Percentiles rank a stretch among this genome's conserved stretches.
Conservation (phyloP, 2,888 invertebrate species). For the Diaprepes abbreviatus region DNA sequence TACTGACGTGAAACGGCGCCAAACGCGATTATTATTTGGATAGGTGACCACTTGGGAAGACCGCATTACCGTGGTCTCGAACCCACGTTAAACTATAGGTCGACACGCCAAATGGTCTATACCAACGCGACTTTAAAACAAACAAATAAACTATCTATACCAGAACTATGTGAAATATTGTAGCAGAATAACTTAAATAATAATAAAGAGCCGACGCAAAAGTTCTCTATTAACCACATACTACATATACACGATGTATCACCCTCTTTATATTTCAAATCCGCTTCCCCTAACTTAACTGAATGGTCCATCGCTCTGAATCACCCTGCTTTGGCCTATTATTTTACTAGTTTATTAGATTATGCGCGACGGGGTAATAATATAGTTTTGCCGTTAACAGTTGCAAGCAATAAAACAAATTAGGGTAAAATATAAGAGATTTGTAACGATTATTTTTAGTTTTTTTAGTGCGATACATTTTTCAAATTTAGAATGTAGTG, state of each 20-base stretch:
- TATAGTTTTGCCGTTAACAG: conserved; percentile 25
- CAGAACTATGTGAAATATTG: no score
- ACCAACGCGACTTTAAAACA: no score
- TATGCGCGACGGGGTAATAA: conserved; percentile 31
- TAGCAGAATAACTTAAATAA: not conserved
- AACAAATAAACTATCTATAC: no score
- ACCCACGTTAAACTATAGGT: no score
- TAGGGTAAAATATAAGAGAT: not conserved
- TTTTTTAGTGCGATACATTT: no score
- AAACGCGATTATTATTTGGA: no score
- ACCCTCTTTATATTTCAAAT: conserved; percentile 17
- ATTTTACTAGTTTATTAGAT: conserved; percentile 21
- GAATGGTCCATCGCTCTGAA: conserved; percentile 13
- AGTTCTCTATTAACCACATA: conserved; percentile 11
- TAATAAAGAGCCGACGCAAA: not conserved
- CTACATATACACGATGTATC: conserved; percentile 12
- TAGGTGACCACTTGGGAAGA: no score
- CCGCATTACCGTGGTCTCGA: no score
- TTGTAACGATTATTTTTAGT: no score
- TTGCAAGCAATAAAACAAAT: conserved; percentile 17
- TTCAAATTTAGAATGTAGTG: no score
- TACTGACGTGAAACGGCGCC: no score
- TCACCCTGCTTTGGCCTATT: conserved; percentile 25
- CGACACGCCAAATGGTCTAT: no score
- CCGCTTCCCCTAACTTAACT: conserved; percentile 6